Evolutionary conservation across 2,888 invertebrate species (phyloP).

Genomic region (Clostera curtula): DNA sequence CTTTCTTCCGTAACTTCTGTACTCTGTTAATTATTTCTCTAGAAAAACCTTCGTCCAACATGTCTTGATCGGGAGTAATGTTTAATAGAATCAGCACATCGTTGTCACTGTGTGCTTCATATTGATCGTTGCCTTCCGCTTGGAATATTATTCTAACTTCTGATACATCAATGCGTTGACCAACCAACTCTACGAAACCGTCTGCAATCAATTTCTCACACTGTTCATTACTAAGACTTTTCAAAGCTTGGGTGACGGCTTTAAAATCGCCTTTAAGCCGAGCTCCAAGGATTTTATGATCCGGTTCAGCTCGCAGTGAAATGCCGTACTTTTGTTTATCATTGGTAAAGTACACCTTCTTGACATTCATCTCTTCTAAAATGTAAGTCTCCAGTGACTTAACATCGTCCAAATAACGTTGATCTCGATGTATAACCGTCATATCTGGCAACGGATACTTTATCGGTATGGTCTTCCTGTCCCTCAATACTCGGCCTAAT

Average conservation of each 20-base stretch:
- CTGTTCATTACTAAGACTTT: conserved; percentile 83
- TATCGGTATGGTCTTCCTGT: conserved; percentile 93
- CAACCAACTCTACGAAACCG: conserved; percentile 83
- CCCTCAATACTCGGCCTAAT: conserved; percentile 92
- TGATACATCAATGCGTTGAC: conserved; percentile 83
- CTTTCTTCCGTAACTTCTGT: conserved; percentile 97
- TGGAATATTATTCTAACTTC: conserved; percentile 91
- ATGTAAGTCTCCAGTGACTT: conserved; percentile 88
- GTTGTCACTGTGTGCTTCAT: conserved; percentile 93
- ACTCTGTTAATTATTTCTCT: conserved; percentile 97
- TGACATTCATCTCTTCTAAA: conserved; percentile 94
- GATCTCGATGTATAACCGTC: conserved; percentile 93
- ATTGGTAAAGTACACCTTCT: conserved; percentile 85
- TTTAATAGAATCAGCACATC: conserved; percentile 93
- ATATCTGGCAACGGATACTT: conserved; percentile 98
- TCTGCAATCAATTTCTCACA: conserved; percentile 83
- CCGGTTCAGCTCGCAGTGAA: conserved; percentile 92
- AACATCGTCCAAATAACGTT: conserved; percentile 84
- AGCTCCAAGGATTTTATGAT: conserved; percentile 92
- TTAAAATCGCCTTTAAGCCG: conserved; percentile 94
- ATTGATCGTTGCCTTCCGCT: conserved; percentile 80
- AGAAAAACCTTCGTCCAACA: conserved; percentile 96
- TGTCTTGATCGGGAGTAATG: conserved; percentile 89
- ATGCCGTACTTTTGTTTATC: conserved; percentile 96
- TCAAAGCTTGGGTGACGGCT: conserved; percentile 86